Base-by-base conservation (phyloP, 2,888 invertebrate species). In the Augiades crinisus region DNA sequence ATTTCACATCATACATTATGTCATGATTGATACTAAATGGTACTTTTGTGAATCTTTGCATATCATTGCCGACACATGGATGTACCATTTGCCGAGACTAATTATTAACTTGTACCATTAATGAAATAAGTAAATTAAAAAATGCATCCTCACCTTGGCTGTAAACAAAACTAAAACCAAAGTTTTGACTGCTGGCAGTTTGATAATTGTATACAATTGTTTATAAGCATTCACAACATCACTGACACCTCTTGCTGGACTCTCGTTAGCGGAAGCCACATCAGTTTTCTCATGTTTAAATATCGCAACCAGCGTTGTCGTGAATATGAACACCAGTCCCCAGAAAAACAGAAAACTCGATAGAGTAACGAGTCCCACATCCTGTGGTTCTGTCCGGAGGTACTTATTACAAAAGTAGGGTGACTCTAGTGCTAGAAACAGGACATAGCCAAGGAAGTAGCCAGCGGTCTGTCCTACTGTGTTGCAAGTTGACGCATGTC, bases 401-500 rank as follows among this genome's bases (percentile, higher is more conserved):
- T 98, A 99, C 58, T 92, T 94, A 79, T 99, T 99, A 78, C 98
- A 99, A 85, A 99, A 99, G 66, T 96, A 95, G 19, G 96, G 92
- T 0, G 99, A 99, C 83, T 99, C 99, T 49, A 99, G 83, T 0
- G 99, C 98, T 77, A 99, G 93, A 78, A 99, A 99, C 7, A 99
- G 91, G 0, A 99, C 98, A 82, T 99, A 99, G 56, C 99, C 99
- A 1, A 99, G 90, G 74, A 99, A 99, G 79, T 96, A 99, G 0
- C 99, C 99, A 27, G 98, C 96, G 0, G 99, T 99, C 89, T 99
- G 99, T 2, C 99, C 99, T 0, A 99, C 98, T 64, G 97, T 96
- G 75, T 99, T 99, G 75, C 99, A 99, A 0, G 99, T 99, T 1
- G 99, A 99, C 0, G 99, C 99, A 89, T 99, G 98, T 1, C 97